Evolutionary conservation across 64 coral and sea anemone species (phyloP).

Genomic region (Exaiptasia diaphana): DNA sequence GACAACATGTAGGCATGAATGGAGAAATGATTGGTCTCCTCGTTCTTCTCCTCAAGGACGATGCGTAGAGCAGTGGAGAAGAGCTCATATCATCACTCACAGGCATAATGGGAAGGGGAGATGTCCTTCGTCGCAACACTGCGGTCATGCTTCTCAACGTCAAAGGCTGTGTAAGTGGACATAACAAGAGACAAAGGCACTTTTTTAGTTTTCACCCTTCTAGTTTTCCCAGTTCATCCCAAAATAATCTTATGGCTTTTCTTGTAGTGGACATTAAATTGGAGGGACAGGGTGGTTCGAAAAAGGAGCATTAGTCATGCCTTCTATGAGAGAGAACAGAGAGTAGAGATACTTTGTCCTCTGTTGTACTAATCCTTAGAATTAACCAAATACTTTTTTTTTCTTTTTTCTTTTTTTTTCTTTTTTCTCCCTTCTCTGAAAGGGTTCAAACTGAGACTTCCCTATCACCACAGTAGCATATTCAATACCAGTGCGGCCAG

Average conservation of each 20-base stretch:
- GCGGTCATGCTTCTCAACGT: neutral
- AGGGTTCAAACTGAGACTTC: no score
- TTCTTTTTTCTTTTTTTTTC: no score
- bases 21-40: conserved; percentile 74
- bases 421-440: no score
- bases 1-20: conserved; percentile 55
- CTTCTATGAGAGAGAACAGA: no score
- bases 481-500: no score
- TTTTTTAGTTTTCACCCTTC: neutral
- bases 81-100: conserved; percentile 26
- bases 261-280: neutral
- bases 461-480: no score
- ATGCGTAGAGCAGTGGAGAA: conserved; percentile 21
- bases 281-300: neutral
- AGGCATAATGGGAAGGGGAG: conserved; percentile 39
- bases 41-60: conserved; percentile 1
- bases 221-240: no score
- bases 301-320: neutral
- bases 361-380: no score
- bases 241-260: neutral
- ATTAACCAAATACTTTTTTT: no score
- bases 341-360: no score
- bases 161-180: conserved; percentile 50
- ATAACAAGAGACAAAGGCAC: neutral
- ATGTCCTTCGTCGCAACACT: conserved; percentile 24